Conservation (phyloP, 2,113 vertebrate species). For the Camelus dromedarius region DNA sequence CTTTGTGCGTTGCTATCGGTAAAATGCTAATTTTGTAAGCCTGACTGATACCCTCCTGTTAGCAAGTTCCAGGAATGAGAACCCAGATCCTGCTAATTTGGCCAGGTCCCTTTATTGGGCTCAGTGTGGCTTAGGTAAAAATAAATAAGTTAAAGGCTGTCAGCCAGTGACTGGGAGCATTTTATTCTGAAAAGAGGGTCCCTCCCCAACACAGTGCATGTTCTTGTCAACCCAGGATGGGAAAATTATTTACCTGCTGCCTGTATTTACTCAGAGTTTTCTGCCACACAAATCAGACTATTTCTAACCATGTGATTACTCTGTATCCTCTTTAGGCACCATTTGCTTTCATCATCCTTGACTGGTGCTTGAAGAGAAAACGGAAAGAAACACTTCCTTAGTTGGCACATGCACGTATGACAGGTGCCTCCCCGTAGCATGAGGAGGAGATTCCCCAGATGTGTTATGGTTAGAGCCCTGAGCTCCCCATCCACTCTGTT, state of each 20-base stretch:
- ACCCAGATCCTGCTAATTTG: constrained; percentile 69
- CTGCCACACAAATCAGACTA: constrained; percentile 53
- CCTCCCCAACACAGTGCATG: constrained; percentile 16
- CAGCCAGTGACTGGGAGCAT: constrained; percentile 72
- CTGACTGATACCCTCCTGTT: constrained; percentile 84
- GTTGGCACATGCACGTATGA: not conserved
- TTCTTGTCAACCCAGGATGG: not conserved
- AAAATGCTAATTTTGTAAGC: constrained; percentile 85
- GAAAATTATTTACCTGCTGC: constrained; percentile 72
- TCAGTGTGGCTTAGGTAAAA: constrained; percentile 61
- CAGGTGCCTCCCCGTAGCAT: not conserved
- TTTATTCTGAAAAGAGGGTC: constrained; percentile 63
- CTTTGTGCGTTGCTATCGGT: constrained; percentile 85
- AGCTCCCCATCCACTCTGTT: not conserved
- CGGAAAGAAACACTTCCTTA: not conserved
- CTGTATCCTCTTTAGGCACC: constrained; percentile 40
- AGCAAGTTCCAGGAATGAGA: constrained; percentile 80
- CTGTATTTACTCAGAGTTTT: constrained; percentile 57
- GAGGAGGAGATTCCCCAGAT: not conserved
- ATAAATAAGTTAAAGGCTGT: constrained; percentile 72
- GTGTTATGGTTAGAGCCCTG: not conserved
- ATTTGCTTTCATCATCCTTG: not conserved
- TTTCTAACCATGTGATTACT: constrained; percentile 61
- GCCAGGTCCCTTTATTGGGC: constrained; percentile 71
- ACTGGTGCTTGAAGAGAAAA: constrained; percentile 34